Conservation (phyloP, 2,797 vertebrate species). For the Antennarius maculatus region DNA sequence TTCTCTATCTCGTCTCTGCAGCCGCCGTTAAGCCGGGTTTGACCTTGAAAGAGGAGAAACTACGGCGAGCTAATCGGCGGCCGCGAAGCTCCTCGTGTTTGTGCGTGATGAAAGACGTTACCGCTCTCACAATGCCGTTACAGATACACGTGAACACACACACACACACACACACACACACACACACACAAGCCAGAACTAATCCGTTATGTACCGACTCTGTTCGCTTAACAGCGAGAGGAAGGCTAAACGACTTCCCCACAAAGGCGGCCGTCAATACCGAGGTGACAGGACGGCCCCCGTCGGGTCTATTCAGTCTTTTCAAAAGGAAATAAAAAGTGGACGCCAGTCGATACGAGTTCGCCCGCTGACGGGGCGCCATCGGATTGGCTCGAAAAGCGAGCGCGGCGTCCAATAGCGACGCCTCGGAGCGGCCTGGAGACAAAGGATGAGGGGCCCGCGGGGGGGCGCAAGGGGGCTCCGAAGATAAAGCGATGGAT, state of each 20-base stretch:
- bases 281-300: background rate
- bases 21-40: slow-evolving; percentile 59
- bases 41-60: slow-evolving; percentile 67
- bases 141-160: slow-evolving; percentile 31
- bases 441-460: slow-evolving; percentile 31
- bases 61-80: slow-evolving; percentile 38
- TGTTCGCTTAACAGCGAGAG: slow-evolving; percentile 43
- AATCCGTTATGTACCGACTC: slow-evolving; percentile 35
- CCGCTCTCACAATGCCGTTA: slow-evolving; percentile 34
- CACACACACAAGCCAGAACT: slow-evolving; percentile 3
- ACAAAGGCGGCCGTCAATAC: slow-evolving; percentile 34
- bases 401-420: background rate
- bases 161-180: slow-evolving; percentile 22
- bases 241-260: slow-evolving; percentile 32
- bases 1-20: slow-evolving; percentile 56
- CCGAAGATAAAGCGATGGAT: slow-evolving; percentile 22
- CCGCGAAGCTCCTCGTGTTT: slow-evolving; percentile 25
- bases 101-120: slow-evolving; percentile 13
- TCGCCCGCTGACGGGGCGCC: too few species aligned
- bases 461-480: slow-evolving; percentile 11
- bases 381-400: background rate
- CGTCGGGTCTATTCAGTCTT: background rate
- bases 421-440: background rate
- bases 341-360: slow-evolving; percentile 4
- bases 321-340: background rate